Conservation (phyloP, 1,140 invertebrate species). For the Drosophila kepulauana region DNA sequence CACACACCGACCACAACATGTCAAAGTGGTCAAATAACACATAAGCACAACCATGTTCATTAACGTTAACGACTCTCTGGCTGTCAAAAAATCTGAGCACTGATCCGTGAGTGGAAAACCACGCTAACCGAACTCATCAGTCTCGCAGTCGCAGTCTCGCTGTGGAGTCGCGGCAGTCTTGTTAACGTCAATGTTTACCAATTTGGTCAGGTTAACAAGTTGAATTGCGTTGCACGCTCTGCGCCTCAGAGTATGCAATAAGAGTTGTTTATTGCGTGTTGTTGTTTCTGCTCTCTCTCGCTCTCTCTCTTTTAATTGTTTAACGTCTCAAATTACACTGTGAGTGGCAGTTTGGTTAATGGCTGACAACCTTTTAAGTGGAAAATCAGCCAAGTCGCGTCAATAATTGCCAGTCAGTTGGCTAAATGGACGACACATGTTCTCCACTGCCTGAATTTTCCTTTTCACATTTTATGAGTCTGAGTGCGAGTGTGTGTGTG, state of each 20-base stretch:
- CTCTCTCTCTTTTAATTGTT: conserved; percentile 32
- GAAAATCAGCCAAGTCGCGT: conserved; percentile 45
- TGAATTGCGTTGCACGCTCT: conserved; percentile 4
- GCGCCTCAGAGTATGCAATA: conserved; percentile 44
- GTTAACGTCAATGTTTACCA: conserved; percentile 42
- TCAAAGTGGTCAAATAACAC: conserved; percentile 10
- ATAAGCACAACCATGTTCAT: conserved; percentile 19
- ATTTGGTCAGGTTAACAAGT: conserved; percentile 44
- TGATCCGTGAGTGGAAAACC: conserved; percentile 34
- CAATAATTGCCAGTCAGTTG: conserved; percentile 50
- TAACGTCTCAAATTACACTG: conserved; percentile 47
- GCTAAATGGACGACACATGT: conserved; percentile 18
- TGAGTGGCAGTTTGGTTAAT: conserved; percentile 50
- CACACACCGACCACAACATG: conserved; percentile 6
- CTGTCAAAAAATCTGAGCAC: conserved; percentile 34
- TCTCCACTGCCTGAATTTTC: conserved; percentile 9
- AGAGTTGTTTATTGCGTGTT: conserved; percentile 2
- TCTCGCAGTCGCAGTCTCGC: neutral
- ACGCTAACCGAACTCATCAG: conserved; percentile 33
- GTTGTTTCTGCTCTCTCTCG: neutral
- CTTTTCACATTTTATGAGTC: conserved; percentile 1
- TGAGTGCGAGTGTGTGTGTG: conserved; percentile 9
- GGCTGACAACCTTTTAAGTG: conserved; percentile 48
- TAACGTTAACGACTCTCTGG: conserved; percentile 20
- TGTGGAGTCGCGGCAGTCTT: conserved; percentile 2